Percentiles rank a stretch among this genome's conserved stretches.
Conservation (phyloP, 2,888 invertebrate genomes). For the Eupithecia vulgata region DNA sequence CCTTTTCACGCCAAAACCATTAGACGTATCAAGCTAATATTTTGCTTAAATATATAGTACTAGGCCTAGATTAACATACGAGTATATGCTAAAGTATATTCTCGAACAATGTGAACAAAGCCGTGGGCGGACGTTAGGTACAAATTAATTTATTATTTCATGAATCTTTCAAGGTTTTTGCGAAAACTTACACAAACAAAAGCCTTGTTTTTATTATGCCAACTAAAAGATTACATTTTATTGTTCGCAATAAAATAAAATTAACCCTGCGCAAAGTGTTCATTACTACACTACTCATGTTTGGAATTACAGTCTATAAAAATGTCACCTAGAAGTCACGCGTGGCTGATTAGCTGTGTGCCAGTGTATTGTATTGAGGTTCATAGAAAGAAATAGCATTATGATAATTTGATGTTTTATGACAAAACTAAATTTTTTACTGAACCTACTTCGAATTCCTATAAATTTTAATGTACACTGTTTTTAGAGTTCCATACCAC, state of each 20-base stretch:
- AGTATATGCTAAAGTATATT: background rate
- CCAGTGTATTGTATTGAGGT: background rate
- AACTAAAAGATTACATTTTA: constrained; percentile 17
- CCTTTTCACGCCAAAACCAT: no score
- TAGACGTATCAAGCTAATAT: no score
- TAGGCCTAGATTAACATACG: background rate
- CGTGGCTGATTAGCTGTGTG: background rate
- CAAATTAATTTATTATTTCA: background rate
- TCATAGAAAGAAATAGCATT: background rate
- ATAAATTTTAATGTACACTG: background rate
- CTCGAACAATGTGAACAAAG: background rate
- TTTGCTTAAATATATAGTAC: background rate
- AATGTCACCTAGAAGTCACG: constrained; percentile 13
- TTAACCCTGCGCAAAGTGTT: background rate
- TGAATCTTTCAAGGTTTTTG: background rate
- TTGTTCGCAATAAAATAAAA: constrained; percentile 7
- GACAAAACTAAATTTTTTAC: background rate
- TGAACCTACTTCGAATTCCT: background rate
- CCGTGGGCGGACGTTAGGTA: background rate
- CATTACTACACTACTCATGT: constrained; percentile 9
- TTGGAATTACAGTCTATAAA: constrained; percentile 15
- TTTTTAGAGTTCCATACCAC: no score
- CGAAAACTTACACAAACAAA: background rate
- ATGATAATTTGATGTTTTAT: background rate
- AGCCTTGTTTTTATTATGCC: background rate